These are phyloP conservation scores for Notolabrus celidotus DNA, from an alignment of 2,797 vertebrate genomes.

Conservation along the genomic window DNA sequence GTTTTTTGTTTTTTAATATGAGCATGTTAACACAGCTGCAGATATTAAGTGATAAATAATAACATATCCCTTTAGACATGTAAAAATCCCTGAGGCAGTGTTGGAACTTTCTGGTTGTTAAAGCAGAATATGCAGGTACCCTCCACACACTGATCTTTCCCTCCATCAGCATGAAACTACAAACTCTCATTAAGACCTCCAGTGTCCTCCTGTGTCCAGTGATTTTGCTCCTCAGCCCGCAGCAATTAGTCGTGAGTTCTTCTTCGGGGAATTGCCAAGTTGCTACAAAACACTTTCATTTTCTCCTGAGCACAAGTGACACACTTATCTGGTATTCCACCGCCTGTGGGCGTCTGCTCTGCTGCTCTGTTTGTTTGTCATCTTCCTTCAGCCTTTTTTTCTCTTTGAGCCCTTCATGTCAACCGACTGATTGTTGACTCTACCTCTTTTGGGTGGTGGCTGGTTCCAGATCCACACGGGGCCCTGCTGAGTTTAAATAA, in stretches of 20 bases:
- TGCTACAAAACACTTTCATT: neutral
- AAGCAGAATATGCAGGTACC: neutral
- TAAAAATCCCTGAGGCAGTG: too few species aligned
- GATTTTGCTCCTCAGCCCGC: constrained; percentile 2
- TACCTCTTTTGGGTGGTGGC: constrained; percentile 18
- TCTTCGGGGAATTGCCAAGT: constrained; percentile 2
- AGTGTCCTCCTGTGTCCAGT: constrained; percentile 8
- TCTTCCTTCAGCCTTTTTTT: constrained; percentile 35
- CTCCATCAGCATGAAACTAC: constrained; percentile 17
- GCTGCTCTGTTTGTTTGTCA: constrained; percentile 26
- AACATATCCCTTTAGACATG: too few species aligned
- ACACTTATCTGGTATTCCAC: neutral
- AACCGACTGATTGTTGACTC: constrained; percentile 8
- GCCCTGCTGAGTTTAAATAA: constrained; percentile 24
- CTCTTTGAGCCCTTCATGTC: constrained; percentile 4
- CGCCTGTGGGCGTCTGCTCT: constrained; percentile 33
- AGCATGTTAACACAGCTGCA: too few species aligned
- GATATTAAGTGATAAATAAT: too few species aligned
- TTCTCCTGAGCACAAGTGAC: constrained; percentile 10
- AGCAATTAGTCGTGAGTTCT: constrained; percentile 1
- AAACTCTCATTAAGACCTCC: constrained; percentile 8
- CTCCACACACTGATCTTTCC: neutral
- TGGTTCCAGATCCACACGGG: constrained; percentile 10
- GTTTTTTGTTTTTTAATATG: too few species aligned
- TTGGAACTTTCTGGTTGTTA: neutral